Base-by-base conservation (phyloP, 1,140 invertebrate genomes). In the Psix sp. region DNA sequence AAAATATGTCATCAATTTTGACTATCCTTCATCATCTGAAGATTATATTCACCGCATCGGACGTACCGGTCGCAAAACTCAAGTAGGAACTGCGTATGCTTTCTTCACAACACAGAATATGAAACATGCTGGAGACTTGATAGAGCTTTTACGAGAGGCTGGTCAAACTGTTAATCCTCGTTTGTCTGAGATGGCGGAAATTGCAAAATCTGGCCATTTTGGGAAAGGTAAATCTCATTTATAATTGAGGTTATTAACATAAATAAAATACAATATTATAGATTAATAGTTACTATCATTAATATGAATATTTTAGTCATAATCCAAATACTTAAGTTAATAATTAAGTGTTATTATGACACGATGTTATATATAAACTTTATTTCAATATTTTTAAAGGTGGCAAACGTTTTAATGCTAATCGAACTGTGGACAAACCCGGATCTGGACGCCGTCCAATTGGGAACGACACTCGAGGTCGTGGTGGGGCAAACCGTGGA, bases 11-110 rank as follows among this genome's bases (percentile, higher is more conserved):
- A 93, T 96, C 78, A 96, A 95, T 86, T 95, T 91, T 82, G 94
- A 96, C 85, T 95, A 93, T 85, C 94, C 94, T 3, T 92, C 91
- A 68, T 92, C 91, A 43, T 93, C 92, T 24, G 94, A 95, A 83
- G 94, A 96, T 82, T 96, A 96, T 81, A 92, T 95, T 59, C 94
- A 96, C 83, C 88, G 94, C 45, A 96, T 95, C 79, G 94, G 94
- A 20, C 90, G 94, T 54, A 95, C 94, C 38, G 94, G 92, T 16
- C 87, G 94, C 33, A 90, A 89, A 39, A 88, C 90, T 36, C 91
- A 92, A 76, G 91, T 89, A 7, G 94, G 94, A 33, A 94, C 93
- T 13, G 92, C 94, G 0, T 95, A 95, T 85, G 94, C 93, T n/a
- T 94, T 95, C 84, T 94, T 95, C 79, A 95, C 94, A 0, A 85